Evolutionary conservation across 2,888 invertebrate genomes (phyloP), one percentile per base, ranked within the genome.

Genomic region (Idaea aversata): DNA sequence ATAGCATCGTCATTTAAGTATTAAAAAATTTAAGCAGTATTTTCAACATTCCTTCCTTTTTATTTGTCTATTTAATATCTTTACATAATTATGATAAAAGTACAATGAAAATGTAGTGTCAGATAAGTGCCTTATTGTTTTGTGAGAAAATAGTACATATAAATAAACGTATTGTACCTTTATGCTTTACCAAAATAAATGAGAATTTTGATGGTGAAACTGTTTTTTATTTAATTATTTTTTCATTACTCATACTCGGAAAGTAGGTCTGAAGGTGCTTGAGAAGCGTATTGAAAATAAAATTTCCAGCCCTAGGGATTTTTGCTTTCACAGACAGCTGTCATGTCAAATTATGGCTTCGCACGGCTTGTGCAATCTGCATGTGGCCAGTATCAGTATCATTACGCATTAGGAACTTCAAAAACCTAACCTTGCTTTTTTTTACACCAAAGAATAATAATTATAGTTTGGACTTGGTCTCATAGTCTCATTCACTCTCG

Each of bases 11-110:
- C 25, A 25, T 59, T 34, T 4, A 59, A 59, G 66, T 69, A 66
- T 66, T 66, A 25, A 3, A 25, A 25, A 25, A 2, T 61, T 35
- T 70, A 63, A 75, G 73, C 79, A 82, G 80, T 85, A 87, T 86
- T 85, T 77, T 59, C 25, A 70, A 80, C 89, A 88, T 88, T 88
- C 88, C 88, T 80, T 77, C 75, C 73, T 66, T 66, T 64, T 63
- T 60, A 35, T 38, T 34, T 61, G 66, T 66, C 62, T 16, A 34
- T 63, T 63, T 25, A 60, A 63, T 35, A 57, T 57, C 59, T 65
- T 62, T 57, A 65, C 10, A 36, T 47, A 47, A 47, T 35, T 59
- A 63, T 25, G 25, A 25, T 65, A 60, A 47, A 63, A 70, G 73
- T 74, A 74, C 74, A 72, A 73, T 68, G 15, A 57, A 62, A 59